Evolutionary conservation across 1,140 invertebrate genomes (phyloP).

Genomic region (Caenorhabditis brenneri): DNA sequence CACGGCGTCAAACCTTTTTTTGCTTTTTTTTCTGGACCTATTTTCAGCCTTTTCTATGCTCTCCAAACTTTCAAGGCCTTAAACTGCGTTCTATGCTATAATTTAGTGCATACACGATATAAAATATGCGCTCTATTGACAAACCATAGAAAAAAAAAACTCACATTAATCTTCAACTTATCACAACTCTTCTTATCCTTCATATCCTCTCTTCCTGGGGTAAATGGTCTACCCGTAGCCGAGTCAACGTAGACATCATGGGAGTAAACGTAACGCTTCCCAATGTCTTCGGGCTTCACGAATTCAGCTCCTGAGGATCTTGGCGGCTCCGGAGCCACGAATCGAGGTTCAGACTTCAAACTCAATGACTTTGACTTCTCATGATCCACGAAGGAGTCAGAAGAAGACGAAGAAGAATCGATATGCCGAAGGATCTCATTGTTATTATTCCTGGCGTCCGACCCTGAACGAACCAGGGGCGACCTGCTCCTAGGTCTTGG

Average conservation of each 20-base stretch:
- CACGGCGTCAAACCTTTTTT: too few relatives aligned
- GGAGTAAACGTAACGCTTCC: conserved; percentile 3
- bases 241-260: conserved; percentile 23
- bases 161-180: conserved; percentile 22
- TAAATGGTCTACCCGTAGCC: not conserved
- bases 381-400: not conserved
- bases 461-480: not conserved
- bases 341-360: too few relatives aligned
- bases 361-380: too few relatives aligned
- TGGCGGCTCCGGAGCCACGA: not conserved
- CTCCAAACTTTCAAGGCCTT: too few relatives aligned
- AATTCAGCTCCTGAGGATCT: not conserved
- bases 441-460: not conserved
- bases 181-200: not conserved
- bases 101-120: too few relatives aligned
- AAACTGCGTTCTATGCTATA: too few relatives aligned
- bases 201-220: conserved; percentile 11
- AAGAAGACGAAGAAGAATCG: not conserved
- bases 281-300: not conserved
- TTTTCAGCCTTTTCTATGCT: too few relatives aligned
- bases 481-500: not conserved
- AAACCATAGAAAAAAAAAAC: too few relatives aligned
- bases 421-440: not conserved
- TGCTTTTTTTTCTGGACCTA: too few relatives aligned
- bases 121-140: too few relatives aligned